A percentile compares a stretch with the other conserved stretches of the same genome.
Evolutionary conservation across 2,797 vertebrate genomes (phyloP).

Genomic region (Coregonus ussuriensis): DNA sequence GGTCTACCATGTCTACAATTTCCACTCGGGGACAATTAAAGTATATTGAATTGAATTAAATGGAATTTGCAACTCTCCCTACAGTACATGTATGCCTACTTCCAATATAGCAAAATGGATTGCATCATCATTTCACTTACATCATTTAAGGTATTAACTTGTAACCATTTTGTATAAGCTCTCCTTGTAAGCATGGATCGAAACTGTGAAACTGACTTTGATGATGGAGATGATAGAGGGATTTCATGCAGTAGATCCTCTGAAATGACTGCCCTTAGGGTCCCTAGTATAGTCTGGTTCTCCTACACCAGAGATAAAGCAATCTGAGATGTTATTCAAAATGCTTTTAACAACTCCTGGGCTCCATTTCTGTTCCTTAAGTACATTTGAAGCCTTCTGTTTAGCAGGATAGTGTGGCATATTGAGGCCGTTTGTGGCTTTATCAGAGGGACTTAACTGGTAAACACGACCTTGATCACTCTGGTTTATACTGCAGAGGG

Average conservation of each 20-base stretch:
- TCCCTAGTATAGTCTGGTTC: not conserved
- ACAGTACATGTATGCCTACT: no score
- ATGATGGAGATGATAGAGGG: not conserved
- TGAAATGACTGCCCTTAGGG: not conserved
- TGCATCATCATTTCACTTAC: slow-evolving; percentile 22
- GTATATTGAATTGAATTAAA: no score
- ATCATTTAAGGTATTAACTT: slow-evolving; percentile 29
- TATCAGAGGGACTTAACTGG: not conserved
- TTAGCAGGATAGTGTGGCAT: not conserved
- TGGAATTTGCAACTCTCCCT: no score
- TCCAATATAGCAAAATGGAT: not conserved
- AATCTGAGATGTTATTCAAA: slow-evolving; percentile 14
- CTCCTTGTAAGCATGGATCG: not conserved
- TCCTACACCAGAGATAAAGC: no score
- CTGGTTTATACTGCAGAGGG: no score
- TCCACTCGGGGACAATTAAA: no score
- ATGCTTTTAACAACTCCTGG: slow-evolving; percentile 18
- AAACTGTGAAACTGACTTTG: slow-evolving; percentile 4
- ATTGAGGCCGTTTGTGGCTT: slow-evolving; percentile 14
- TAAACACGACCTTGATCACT: slow-evolving; percentile 27
- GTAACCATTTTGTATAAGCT: slow-evolving; percentile 10
- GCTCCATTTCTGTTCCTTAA: slow-evolving; percentile 11
- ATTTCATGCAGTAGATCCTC: slow-evolving; percentile 6
- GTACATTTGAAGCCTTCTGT: slow-evolving; percentile 24
- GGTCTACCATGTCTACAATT: no score